Evolutionary conservation across 2,113 vertebrate genomes (phyloP).

Genomic region (Bufo gargarizans): DNA sequence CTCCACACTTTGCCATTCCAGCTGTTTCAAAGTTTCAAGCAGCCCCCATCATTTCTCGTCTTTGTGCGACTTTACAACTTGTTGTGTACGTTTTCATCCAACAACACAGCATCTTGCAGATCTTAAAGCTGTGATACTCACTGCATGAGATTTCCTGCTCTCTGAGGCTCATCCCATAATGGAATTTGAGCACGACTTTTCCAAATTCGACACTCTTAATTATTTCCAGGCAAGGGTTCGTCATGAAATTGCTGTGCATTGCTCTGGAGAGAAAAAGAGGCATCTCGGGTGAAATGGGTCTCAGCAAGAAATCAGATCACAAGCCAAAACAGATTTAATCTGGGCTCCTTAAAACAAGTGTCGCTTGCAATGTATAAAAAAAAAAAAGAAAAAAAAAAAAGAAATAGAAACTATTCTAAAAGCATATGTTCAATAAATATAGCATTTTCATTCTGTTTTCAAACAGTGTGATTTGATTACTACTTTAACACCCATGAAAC

Average conservation of each 20-base stretch:
- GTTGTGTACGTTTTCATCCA: slow-evolving; percentile 56
- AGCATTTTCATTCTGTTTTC: slow-evolving; percentile 22
- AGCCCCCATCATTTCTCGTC: slow-evolving; percentile 56
- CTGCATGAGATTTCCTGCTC: slow-evolving; percentile 53
- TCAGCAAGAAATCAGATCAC: slow-evolving; percentile 55
- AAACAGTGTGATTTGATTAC: slow-evolving; percentile 9
- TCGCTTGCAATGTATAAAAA: slow-evolving; percentile 14
- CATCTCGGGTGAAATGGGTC: slow-evolving; percentile 57
- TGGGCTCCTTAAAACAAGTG: slow-evolving; percentile 47
- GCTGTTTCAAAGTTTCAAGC: slow-evolving; percentile 58
- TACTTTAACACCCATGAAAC: background rate
- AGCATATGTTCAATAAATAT: slow-evolving; percentile 30
- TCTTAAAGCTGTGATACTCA: slow-evolving; percentile 56
- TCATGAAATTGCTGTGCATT: slow-evolving; percentile 48
- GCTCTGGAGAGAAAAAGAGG: slow-evolving; percentile 39
- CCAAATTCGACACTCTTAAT: slow-evolving; percentile 59
- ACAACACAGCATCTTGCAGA: slow-evolving; percentile 49
- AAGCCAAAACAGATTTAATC: slow-evolving; percentile 57
- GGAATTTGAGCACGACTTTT: slow-evolving; percentile 58
- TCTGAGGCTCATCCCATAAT: slow-evolving; percentile 58
- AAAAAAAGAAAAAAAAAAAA: background rate
- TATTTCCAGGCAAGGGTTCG: slow-evolving; percentile 57
- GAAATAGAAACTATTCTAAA: slow-evolving; percentile 23
- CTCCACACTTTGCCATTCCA: slow-evolving; percentile 59
- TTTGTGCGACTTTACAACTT: slow-evolving; percentile 58